Evolutionary conservation across 1,140 invertebrate genomes (phyloP).

Genomic region (Zaprionus ghesquierei): DNA sequence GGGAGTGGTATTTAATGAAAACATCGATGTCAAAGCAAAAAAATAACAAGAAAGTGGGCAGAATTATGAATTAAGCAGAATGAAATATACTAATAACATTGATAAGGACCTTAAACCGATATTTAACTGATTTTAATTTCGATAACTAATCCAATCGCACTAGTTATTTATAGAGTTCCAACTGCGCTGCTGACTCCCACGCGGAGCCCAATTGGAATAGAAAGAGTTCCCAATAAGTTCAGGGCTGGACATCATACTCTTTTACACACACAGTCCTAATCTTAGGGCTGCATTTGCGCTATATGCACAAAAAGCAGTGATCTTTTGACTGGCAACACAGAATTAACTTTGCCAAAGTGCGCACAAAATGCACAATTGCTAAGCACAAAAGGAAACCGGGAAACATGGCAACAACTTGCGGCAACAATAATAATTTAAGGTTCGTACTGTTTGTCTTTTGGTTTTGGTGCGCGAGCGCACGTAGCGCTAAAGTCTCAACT

Average conservation of each 20-base stretch:
- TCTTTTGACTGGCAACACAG: background rate
- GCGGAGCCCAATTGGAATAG: background rate
- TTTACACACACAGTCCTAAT: background rate
- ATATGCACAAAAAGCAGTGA: background rate
- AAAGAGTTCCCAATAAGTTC: background rate
- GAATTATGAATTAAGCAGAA: too few species aligned
- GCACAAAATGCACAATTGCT: slow-evolving; percentile 45
- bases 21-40: too few species aligned
- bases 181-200: background rate
- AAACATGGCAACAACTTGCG: slow-evolving; percentile 26
- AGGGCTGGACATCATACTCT: background rate
- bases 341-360: slow-evolving; percentile 2
- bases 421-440: slow-evolving; percentile 54
- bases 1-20: too few species aligned
- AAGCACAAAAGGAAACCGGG: slow-evolving; percentile 18
- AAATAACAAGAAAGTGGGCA: too few species aligned
- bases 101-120: too few species aligned
- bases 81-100: too few species aligned
- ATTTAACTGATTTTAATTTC: too few species aligned
- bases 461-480: slow-evolving; percentile 36
- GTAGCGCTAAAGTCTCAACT: slow-evolving; percentile 45
- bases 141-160: too few species aligned
- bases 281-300: background rate
- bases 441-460: slow-evolving; percentile 39
- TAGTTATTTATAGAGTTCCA: background rate